Conservation (phyloP, 2,797 vertebrate species). For the Poeciliopsis gracilis region DNA sequence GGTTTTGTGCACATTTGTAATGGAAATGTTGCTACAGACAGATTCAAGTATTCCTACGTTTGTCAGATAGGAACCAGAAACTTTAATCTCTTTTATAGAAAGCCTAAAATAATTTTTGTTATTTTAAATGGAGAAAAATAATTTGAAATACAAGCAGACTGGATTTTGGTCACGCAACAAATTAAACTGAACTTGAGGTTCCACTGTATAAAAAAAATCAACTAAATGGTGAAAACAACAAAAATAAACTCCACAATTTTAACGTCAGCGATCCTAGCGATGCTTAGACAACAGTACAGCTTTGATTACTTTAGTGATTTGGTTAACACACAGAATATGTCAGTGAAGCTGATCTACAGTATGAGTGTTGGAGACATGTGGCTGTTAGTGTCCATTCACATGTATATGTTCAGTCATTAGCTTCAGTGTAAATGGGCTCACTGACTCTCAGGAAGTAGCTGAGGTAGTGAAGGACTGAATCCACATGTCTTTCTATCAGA, state of each 20-base stretch:
- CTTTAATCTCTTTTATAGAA: background rate
- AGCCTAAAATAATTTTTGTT: background rate
- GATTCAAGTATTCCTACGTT: background rate
- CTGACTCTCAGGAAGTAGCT: background rate
- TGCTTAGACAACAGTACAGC: background rate
- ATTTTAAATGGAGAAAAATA: no score
- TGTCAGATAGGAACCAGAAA: background rate
- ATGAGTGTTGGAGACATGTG: background rate
- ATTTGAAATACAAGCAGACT: no score
- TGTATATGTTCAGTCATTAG: background rate
- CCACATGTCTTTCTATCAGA: conserved; percentile 66
- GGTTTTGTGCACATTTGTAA: no score
- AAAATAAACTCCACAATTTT: background rate
- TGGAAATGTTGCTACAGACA: no score
- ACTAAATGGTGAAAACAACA: no score
- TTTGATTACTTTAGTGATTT: background rate
- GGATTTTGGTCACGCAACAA: no score
- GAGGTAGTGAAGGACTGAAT: conserved; percentile 56
- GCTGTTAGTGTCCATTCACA: background rate
- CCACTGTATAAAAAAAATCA: background rate
- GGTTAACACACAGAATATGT: background rate
- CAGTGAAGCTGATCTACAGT: background rate
- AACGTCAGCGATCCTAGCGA: background rate
- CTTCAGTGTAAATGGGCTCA: background rate
- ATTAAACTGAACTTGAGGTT: background rate